Evolutionary conservation across 2,797 vertebrate genomes (phyloP), one percentile per base, ranked within the genome.

Genomic region (Tachyglossus aculeatus): DNA sequence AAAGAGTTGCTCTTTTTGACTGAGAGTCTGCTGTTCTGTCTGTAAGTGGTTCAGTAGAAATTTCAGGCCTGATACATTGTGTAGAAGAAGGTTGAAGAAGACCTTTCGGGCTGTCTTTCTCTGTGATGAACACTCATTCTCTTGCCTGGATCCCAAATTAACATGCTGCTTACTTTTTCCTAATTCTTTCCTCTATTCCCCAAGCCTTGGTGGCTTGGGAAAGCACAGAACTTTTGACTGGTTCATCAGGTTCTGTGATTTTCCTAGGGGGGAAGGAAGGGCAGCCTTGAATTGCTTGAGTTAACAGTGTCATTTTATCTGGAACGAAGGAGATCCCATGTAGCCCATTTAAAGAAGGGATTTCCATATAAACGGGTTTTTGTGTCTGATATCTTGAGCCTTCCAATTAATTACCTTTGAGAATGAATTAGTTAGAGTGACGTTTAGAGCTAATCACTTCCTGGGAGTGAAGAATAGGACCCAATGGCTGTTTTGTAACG

Each of bases 281-380:
- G 53, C 43, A 47, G n/a, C 38, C 51, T 57, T 22, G 69, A 52
- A 34, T 74, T 6, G 61, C 55, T 81, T 64, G 47, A 74, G 41
- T 88, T 85, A 73, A 43, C 7, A 10, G n/a, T 47, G 15, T 31
- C 44, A 55, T 57, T 82, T 77, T 82, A 74, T 70, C 81, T 85
- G 45, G 76, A 77, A 68, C 64, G 44, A 22, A 48, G 36, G 75
- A 53, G n/a, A 78, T 77, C 78, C 60, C 47, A 36, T 36, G 3
- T 29, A 60, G 38, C 55, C 67, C 24, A 74, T 37, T 74, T 55
- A 65, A 37, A 52, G 37, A 33, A 83, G 33, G 54, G 57, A 77
- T 89, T 86, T 86, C 77, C 51, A 60, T 65, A 67, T 82, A 84
- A 86, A 75, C 2, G 3, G 44, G 25, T 8, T 77, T 89, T 86